Evolutionary conservation across 2,888 invertebrate species (phyloP), one percentile per base, ranked within the genome.

Genomic region (Trachelus troglodyta): DNA sequence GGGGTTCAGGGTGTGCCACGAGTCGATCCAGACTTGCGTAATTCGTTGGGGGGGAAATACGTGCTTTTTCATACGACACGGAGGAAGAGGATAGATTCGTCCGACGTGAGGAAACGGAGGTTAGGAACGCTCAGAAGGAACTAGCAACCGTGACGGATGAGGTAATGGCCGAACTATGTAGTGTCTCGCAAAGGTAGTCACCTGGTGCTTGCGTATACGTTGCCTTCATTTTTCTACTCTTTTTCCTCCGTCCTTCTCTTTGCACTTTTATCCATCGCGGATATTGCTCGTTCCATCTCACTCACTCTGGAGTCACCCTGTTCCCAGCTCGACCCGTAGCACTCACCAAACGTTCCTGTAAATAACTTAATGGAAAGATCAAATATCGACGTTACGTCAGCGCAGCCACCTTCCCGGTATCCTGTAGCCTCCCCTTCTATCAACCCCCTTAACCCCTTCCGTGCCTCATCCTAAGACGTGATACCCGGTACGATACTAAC

Each of bases 1-100:
- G 56, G 9, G 56, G 6, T 9, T 1, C 40, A 23, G 40, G 40
- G 56, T 56, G 56, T 9, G 56, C 23, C 56, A 56, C 56, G 23
- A 56, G 56, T 56, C 23, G 56, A 84, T 83, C 78, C 80, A 79
- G 80, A 37, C 35, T 15, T 69, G 40, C 77, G 83, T 77, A 81
- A 82, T 78, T 80, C 80, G 69, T 79, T 78, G 33, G 79, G 76
- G 76, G 56, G 1, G 23, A 56, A 23, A 56, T 23, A 56, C 15
- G 9, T 56, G 56, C 56, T 56, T 56, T 56, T 56, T 56, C 56
- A 15, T 56, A 56, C 23, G 56, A 82, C 81, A 82, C 82, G 82
- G 80, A 83, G 79, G 71, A 71, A 56, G 33, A 15, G 30, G 75
- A 74, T 75, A 34, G 35, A 74, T 69, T 77, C 76, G 34, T 75